These are phyloP conservation scores for Sylvilagus bachmani DNA, from an alignment of 2,113 vertebrate genomes.

Conservation along the genomic window DNA sequence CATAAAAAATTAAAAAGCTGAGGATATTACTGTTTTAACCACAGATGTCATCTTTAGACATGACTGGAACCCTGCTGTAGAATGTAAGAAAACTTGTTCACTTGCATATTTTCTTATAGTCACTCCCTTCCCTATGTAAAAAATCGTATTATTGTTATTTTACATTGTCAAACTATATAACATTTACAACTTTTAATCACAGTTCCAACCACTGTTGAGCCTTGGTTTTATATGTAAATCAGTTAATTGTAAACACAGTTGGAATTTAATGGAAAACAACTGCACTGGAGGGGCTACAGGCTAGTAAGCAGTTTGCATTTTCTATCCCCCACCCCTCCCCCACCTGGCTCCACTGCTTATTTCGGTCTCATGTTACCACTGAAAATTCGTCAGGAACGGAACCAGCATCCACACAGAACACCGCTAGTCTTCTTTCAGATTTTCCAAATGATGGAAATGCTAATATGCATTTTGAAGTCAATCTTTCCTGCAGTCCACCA, in stretches of 20 bases:
- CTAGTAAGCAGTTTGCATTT: background rate
- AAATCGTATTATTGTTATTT: conserved; percentile 1
- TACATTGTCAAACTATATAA: background rate
- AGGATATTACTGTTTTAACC: background rate
- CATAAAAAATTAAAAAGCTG: background rate
- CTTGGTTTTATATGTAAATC: conserved; percentile 47
- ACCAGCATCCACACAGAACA: background rate
- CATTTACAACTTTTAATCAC: conserved; percentile 32
- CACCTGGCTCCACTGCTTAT: background rate
- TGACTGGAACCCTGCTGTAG: conserved; percentile 1
- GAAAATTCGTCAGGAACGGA: background rate
- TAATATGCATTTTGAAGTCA: conserved; percentile 48
- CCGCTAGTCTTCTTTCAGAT: background rate
- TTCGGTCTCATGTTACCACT: background rate
- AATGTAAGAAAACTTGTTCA: background rate
- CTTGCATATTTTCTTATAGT: background rate
- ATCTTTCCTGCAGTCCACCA: background rate
- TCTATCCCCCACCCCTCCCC: background rate
- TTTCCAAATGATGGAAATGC: conserved; percentile 34
- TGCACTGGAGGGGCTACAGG: background rate
- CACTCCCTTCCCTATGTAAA: conserved; percentile 7
- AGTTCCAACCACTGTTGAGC: background rate
- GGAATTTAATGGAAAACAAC: conserved; percentile 42
- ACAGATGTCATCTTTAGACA: background rate
- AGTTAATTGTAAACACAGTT: background rate